Evolutionary conservation across 2,888 invertebrate species (phyloP).

Genomic region (Arge pagana): DNA sequence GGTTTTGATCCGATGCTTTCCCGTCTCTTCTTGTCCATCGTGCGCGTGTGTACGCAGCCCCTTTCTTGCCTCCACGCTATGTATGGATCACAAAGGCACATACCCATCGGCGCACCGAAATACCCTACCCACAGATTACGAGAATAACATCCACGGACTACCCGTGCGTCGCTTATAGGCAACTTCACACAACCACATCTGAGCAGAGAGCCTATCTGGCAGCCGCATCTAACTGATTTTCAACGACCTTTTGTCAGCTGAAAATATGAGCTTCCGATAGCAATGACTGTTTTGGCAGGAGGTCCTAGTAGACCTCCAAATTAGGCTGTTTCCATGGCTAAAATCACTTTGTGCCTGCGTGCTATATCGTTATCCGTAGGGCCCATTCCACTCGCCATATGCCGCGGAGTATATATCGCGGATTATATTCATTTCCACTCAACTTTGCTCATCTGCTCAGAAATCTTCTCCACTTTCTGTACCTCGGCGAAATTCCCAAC

Average conservation of each 20-base stretch:
- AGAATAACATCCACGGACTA: too few relatives aligned
- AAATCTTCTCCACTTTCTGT: too few relatives aligned
- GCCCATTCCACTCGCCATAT: constrained; percentile 5
- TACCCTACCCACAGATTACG: too few relatives aligned
- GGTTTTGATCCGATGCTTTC: constrained; percentile 15
- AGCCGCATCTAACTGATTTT: constrained; percentile 56
- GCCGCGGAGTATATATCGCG: constrained; percentile 15
- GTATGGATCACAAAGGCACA: constrained; percentile 33
- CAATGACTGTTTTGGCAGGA: constrained; percentile 21
- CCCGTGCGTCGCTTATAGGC: too few relatives aligned
- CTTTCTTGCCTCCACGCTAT: too few relatives aligned
- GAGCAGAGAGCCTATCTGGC: constrained; percentile 47
- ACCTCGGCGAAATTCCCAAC: background rate
- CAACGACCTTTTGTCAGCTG: constrained; percentile 54
- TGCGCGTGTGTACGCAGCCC: too few relatives aligned
- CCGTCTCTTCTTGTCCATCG: constrained; percentile 35
- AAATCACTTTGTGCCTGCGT: constrained; percentile 9
- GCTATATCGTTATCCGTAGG: too few relatives aligned
- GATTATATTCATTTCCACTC: constrained; percentile 8
- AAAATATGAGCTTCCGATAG: constrained; percentile 32
- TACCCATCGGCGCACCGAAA: too few relatives aligned
- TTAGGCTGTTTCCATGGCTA: background rate
- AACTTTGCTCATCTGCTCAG: too few relatives aligned
- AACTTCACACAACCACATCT: too few relatives aligned
- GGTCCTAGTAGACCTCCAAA: background rate